Conservation (phyloP, 2,797 vertebrate genomes). For the Spheniscus humboldti region DNA sequence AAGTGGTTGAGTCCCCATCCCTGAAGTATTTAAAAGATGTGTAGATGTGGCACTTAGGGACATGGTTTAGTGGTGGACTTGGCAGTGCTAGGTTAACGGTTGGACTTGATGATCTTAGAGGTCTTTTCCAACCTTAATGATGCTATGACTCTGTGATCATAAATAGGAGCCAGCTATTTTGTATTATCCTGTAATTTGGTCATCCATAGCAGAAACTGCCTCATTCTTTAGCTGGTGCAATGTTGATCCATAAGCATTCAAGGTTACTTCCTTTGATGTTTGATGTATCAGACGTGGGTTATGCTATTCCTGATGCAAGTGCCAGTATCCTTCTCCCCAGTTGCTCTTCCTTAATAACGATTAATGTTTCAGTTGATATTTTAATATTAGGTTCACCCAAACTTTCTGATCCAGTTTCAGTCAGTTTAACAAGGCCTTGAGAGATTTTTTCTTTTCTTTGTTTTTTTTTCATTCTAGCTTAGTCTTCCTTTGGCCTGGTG, state of each 20-base stretch:
- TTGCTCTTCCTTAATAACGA: background rate
- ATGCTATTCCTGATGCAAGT: background rate
- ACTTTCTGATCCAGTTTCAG: background rate
- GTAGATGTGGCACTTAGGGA: too few relatives aligned
- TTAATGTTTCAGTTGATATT: background rate
- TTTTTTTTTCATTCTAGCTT: background rate
- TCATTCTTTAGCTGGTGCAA: background rate
- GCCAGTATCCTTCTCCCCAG: background rate
- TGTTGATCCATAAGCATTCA: background rate
- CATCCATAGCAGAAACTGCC: background rate
- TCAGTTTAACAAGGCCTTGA: background rate
- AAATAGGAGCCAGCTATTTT: background rate
- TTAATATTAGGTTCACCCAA: background rate
- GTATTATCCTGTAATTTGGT: background rate
- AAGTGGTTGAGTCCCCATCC: too few relatives aligned
- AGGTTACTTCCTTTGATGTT: background rate
- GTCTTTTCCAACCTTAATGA: too few relatives aligned
- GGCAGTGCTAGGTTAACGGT: too few relatives aligned
- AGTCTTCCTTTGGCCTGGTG: background rate
- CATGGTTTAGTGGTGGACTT: too few relatives aligned
- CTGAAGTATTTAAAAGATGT: too few relatives aligned
- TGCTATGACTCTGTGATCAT: too few relatives aligned
- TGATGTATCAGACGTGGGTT: background rate
- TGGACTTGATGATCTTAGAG: too few relatives aligned
- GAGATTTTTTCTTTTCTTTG: background rate